Conservation (phyloP, 2,797 vertebrate species). For the Lagorchestes hirsutus region DNA sequence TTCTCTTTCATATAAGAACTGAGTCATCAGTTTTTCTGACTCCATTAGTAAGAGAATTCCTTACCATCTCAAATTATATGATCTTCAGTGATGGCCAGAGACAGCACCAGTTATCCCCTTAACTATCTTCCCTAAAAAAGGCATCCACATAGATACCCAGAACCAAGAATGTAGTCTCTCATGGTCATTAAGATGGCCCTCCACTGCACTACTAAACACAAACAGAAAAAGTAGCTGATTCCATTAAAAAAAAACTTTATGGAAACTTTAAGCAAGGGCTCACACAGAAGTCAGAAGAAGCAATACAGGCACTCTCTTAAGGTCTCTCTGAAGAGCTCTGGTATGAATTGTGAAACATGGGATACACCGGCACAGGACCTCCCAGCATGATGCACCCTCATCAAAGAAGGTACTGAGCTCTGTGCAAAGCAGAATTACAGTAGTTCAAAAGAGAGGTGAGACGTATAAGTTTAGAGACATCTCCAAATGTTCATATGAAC, state of each 20-base stretch:
- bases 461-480: not conserved
- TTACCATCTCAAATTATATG: not conserved
- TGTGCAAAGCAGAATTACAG: not conserved
- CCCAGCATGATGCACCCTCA: not conserved
- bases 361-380: not conserved
- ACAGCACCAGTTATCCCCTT: not conserved
- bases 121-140: not conserved
- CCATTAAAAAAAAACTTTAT: not conserved
- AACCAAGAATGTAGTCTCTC: not conserved
- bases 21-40: not conserved
- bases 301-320: not conserved
- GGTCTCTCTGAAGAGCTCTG: not conserved
- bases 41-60: not conserved
- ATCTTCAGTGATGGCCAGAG: not conserved
- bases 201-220: not conserved
- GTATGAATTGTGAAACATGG: not conserved
- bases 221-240: not conserved
- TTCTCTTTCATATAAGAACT: not conserved
- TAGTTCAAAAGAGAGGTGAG: not conserved
- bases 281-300: not conserved
- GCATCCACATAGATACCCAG: rapidly evolving
- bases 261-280: not conserved
- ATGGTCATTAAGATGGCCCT: not conserved
- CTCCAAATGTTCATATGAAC: too few relatives aligned
- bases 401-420: not conserved